These are phyloP conservation scores for Pomacea maculata DNA, from an alignment of 1,140 invertebrate genomes.

Conservation along the genomic window DNA sequence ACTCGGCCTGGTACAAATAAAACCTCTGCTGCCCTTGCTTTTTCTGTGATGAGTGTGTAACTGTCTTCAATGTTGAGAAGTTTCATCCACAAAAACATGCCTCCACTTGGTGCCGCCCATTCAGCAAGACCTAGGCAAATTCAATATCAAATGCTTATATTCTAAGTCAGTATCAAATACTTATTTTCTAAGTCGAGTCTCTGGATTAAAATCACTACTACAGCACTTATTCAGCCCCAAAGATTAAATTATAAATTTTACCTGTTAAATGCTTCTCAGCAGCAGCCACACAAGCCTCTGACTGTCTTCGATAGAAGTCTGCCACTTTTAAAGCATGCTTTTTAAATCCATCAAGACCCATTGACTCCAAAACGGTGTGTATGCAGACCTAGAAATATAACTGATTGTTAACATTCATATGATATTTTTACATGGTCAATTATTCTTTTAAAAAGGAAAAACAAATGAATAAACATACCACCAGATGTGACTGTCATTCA, in stretches of 20 bases:
- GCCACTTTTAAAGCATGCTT: conserved; percentile 72
- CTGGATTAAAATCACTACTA: too few relatives aligned
- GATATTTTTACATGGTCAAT: background rate
- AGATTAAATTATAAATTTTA: conserved; percentile 34
- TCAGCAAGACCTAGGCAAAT: conserved; percentile 71
- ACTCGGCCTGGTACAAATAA: conserved; percentile 76
- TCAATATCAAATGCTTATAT: background rate
- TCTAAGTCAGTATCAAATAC: background rate
- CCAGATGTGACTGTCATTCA: background rate
- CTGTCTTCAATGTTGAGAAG: conserved; percentile 75
- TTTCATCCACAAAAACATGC: conserved; percentile 83
- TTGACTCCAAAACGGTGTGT: conserved; percentile 71
- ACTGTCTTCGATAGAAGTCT: conserved; percentile 73
- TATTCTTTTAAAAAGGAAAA: background rate
- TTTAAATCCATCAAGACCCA: conserved; percentile 72
- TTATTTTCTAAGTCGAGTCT: background rate
- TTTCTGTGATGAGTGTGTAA: conserved; percentile 76
- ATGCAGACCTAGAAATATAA: conserved; percentile 70
- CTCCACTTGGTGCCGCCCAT: conserved; percentile 75
- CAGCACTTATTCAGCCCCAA: too few relatives aligned
- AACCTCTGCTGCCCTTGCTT: conserved; percentile 69
- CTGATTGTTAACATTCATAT: background rate
- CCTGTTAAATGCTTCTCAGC: conserved; percentile 74
- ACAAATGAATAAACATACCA: too few relatives aligned
- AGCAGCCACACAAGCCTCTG: conserved; percentile 72